These are phyloP conservation scores for Hepsetus odoe DNA, from an alignment of 2,113 vertebrate species.

Conservation along the genomic window DNA sequence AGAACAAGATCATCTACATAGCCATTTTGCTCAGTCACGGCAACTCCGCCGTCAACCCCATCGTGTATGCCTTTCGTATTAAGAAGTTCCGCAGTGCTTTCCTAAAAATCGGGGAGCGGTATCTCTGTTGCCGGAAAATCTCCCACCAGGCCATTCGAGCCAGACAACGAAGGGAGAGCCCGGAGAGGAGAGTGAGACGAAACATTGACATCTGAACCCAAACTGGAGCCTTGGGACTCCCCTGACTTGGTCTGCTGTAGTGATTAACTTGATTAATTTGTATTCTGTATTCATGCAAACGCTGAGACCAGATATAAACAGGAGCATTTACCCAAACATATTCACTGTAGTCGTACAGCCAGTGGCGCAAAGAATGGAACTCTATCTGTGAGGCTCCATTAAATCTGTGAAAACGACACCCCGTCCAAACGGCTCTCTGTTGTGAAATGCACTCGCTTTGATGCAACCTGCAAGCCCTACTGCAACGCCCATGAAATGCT, in stretches of 20 bases:
- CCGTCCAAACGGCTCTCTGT: background rate
- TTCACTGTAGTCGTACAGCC: background rate
- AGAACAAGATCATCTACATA: slow-evolving; percentile 73
- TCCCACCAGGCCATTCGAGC: slow-evolving; percentile 56
- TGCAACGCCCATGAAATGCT: background rate
- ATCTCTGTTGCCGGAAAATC: slow-evolving; percentile 81
- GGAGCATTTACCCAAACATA: background rate
- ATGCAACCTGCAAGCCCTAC: slow-evolving; percentile 3
- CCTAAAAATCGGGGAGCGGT: slow-evolving; percentile 90
- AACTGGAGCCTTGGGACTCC: background rate
- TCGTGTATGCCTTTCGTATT: slow-evolving; percentile 94
- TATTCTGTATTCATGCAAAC: background rate
- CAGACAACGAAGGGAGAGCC: slow-evolving; percentile 63
- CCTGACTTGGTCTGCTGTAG: background rate
- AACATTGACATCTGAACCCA: slow-evolving; percentile 62
- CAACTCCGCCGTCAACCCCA: slow-evolving; percentile 96
- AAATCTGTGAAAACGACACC: slow-evolving; percentile 18
- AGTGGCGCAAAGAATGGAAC: background rate
- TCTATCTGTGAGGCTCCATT: background rate
- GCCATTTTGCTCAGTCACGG: slow-evolving; percentile 93
- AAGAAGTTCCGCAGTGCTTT: slow-evolving; percentile 92
- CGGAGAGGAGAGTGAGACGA: slow-evolving; percentile 57
- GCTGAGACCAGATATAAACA: background rate
- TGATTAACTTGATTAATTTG: background rate
- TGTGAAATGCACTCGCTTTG: background rate